These are phyloP conservation scores for Melanophora roralis DNA, from an alignment of 2,888 invertebrate species.

Conservation along the genomic window DNA sequence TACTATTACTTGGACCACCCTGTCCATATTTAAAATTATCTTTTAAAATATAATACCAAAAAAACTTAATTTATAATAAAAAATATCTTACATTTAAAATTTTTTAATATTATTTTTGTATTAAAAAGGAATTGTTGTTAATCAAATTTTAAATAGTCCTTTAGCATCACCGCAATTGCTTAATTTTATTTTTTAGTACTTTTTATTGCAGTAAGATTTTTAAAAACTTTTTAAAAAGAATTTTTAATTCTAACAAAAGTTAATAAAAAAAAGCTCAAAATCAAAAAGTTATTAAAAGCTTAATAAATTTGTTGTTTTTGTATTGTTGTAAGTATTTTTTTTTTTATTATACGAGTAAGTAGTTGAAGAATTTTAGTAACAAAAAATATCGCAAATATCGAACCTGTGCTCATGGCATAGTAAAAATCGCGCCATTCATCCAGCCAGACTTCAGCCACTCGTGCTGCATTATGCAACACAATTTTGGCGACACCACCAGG, in stretches of 20 bases:
- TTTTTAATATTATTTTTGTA: no score
- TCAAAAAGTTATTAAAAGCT: conserved; percentile 37
- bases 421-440: conserved; percentile 99
- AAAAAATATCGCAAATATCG: conserved; percentile 71
- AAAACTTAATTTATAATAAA: no score
- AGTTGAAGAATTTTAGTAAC: conserved; percentile 46
- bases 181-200: neutral
- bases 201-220: neutral
- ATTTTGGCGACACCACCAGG: conserved; percentile 98
- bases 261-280: conserved; percentile 33
- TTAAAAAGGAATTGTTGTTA: no score
- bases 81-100: no score
- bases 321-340: conserved; percentile 22
- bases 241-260: neutral
- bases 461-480: conserved; percentile 98
- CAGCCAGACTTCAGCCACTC: conserved; percentile 99
- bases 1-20: no score
- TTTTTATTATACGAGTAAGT: conserved; percentile 29
- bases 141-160: no score
- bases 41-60: no score
- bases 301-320: conserved; percentile 45
- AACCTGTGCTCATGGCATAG: conserved; percentile 99
- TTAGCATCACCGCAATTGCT: neutral
- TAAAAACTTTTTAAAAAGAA: conserved; percentile 1
- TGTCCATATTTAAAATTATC: no score